Evolutionary conservation across 2,888 invertebrate species (phyloP), one percentile per base, ranked within the genome.

Genomic region (Tenthredo notha): DNA sequence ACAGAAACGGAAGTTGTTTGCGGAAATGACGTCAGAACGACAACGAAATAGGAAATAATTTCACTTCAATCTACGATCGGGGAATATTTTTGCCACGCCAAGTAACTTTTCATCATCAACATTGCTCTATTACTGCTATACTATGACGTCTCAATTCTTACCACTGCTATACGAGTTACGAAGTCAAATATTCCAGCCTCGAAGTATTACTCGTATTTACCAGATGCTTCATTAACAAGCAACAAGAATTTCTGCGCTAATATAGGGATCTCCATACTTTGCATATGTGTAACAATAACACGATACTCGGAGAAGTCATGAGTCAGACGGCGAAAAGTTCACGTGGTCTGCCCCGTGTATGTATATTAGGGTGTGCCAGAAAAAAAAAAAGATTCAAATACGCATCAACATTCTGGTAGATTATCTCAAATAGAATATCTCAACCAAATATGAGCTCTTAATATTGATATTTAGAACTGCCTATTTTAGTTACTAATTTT

Each of bases 1-100:
- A 37, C 70, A 37, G n/a, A 40, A 70, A 18, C 18, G 70, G 70
- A 70, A 70, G 37, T 37, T 70, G 70, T 33, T 70, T 40, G 33
- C 70, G 33, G 70, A 18, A 33, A 70, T n/a, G 37, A 37, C 15
- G 4, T 37, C 10, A 37, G 37, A 37, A 15, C 37, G 2, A n/a
- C 9, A 40, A 33, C 9, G 9, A 70, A 37, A 70, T 40, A 70
- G 70, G 70, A 37, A 70, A 37, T 70, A 33, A 70, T 70, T 40
- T 70, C 37, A 70, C n/a, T 70, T n/a, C 33, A 33, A 70, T 9
- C 18, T 9, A 70, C 33, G 7, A 7, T 70, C 70, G 37, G 37
- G 70, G 70, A 37, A 70, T 29, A 70, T 33, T 37, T 70, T 70
- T 70, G 37, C 70, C 6, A n/a, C 33, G 18, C 18, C 4, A 70